phyloP scores from a whole-genome alignment of 1,140 invertebrate species.

The Papilio polyxenes region DNA sequence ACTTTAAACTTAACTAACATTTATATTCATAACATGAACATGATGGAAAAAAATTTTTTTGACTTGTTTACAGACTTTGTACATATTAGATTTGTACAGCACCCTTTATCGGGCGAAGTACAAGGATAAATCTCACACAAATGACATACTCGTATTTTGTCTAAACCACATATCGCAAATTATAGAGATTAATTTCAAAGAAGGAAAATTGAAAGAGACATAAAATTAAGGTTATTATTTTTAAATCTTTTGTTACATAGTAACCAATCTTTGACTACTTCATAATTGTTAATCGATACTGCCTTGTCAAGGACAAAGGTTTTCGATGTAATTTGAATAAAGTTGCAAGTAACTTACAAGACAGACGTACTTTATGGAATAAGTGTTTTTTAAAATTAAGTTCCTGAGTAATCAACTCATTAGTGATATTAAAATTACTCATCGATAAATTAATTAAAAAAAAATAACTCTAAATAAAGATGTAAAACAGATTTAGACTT shows the following conservation, averaged over 20 bases:
- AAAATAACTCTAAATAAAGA: too few relatives aligned
- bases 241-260: neutral
- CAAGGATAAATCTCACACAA: too few relatives aligned
- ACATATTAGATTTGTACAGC: too few relatives aligned
- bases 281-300: conserved; percentile 18
- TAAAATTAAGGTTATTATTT: neutral
- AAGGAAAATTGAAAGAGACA: neutral
- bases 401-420: neutral
- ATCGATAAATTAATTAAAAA: too few relatives aligned
- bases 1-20: neutral
- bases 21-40: neutral
- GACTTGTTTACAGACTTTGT: too few relatives aligned
- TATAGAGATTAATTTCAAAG: neutral
- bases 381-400: neutral
- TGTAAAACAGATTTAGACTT: too few relatives aligned
- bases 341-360: neutral
- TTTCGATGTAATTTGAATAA: conserved; percentile 21
- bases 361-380: neutral
- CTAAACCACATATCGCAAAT: neutral
- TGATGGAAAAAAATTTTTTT: neutral
- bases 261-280: neutral
- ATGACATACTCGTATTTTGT: too few relatives aligned
- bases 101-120: too few relatives aligned
- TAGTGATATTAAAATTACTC: too few relatives aligned
- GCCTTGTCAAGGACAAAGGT: conserved; percentile 15